Evolutionary conservation across 2,797 vertebrate genomes (phyloP).

Genomic region (Scolopax rusticola): DNA sequence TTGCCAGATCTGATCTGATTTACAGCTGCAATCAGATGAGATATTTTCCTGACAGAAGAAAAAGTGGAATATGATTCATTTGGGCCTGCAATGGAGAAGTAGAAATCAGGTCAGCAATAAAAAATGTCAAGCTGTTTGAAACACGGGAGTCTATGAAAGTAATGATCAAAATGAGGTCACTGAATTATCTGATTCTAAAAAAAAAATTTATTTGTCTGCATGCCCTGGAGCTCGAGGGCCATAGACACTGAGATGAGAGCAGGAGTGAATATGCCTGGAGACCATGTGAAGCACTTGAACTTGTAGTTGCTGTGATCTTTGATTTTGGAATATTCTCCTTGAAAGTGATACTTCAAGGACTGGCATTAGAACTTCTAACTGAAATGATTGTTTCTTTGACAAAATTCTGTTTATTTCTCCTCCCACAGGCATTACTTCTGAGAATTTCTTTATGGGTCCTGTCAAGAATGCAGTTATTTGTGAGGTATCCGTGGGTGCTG

Average conservation of each 20-base stretch:
- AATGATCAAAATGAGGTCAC: conserved; percentile 43
- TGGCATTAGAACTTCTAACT: neutral
- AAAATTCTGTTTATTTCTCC: conserved; percentile 23
- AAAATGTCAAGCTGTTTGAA: conserved; percentile 53
- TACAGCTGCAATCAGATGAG: neutral
- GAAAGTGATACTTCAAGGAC: neutral
- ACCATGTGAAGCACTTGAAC: neutral
- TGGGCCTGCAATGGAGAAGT: neutral
- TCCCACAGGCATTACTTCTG: neutral
- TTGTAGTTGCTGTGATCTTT: neutral
- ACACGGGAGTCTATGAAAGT: neutral
- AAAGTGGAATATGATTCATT: neutral
- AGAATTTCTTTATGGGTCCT: neutral
- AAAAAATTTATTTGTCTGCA: conserved; percentile 26
- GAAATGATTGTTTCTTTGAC: neutral
- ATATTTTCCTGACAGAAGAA: conserved; percentile 6
- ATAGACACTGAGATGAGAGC: neutral
- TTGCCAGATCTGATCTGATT: neutral
- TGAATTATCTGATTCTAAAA: conserved; percentile 30
- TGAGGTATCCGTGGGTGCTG: neutral
- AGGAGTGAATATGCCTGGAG: neutral
- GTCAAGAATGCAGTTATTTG: neutral
- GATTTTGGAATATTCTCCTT: conserved; percentile 14
- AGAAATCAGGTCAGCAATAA: conserved; percentile 31
- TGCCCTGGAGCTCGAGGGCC: neutral